phyloP scores from a whole-genome alignment of 2,113 vertebrate genomes.

The Axis porcinus region DNA sequence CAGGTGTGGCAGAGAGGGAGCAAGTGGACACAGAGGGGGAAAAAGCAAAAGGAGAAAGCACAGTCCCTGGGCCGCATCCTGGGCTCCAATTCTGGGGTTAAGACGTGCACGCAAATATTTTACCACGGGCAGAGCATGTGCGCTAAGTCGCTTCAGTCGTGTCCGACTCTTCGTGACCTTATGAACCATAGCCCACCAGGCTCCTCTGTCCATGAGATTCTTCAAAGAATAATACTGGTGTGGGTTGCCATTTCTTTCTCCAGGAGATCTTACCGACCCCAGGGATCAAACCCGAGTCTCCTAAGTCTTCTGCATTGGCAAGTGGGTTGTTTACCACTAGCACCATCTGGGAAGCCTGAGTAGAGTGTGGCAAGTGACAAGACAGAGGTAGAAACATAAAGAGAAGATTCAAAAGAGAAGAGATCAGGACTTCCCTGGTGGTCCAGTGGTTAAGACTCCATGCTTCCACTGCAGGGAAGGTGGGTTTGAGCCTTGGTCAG shows the following conservation, averaged over 20 bases:
- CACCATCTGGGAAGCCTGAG: neutral
- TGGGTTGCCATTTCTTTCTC: neutral
- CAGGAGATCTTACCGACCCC: neutral
- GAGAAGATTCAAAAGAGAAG: neutral
- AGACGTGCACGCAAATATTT: neutral
- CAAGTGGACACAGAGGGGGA: neutral
- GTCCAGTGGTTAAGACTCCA: neutral
- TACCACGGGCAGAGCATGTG: neutral
- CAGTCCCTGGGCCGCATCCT: rapidly evolving
- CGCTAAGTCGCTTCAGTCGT: neutral
- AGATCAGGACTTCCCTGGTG: neutral
- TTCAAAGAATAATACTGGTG: neutral
- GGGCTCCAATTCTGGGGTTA: neutral
- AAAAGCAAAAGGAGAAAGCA: neutral
- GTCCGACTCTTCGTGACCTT: neutral
- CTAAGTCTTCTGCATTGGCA: neutral
- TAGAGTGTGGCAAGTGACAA: neutral
- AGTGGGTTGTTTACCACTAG: neutral
- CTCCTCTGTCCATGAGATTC: neutral
- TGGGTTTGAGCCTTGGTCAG: neutral
- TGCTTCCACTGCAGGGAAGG: neutral
- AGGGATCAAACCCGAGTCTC: neutral
- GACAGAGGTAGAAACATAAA: neutral
- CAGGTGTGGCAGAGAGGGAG: neutral
- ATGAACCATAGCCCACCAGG: neutral